Evolutionary conservation across 2,113 vertebrate species (phyloP).

Genomic region (Eulemur rufifrons): DNA sequence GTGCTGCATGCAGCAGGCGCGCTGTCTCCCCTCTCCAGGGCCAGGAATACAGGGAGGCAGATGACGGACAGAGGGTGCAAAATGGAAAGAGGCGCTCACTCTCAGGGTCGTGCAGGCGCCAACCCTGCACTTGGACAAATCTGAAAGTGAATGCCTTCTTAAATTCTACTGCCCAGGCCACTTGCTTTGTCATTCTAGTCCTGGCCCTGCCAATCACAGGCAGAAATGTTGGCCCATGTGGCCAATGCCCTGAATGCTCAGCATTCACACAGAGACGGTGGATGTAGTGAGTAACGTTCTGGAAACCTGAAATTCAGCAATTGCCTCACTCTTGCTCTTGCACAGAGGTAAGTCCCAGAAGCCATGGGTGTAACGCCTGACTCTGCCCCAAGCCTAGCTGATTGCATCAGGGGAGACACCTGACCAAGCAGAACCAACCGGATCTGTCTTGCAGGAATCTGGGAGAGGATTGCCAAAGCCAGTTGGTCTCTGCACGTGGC

Average conservation of each 20-base stretch:
- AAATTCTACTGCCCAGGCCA: neutral
- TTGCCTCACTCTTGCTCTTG: neutral
- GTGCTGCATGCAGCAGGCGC: rapidly evolving
- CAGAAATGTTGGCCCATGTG: neutral
- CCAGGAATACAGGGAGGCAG: neutral
- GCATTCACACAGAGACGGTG: neutral
- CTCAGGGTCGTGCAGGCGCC: rapidly evolving
- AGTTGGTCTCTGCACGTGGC: neutral
- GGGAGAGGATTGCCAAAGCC: neutral
- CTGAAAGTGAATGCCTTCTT: neutral
- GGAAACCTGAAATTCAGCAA: neutral
- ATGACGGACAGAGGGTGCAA: rapidly evolving
- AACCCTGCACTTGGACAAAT: neutral
- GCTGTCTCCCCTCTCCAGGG: neutral
- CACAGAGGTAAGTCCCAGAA: neutral
- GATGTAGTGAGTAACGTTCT: neutral
- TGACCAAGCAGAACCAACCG: neutral
- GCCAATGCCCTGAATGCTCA: neutral
- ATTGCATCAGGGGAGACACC: neutral
- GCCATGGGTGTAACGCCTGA: too few relatives aligned
- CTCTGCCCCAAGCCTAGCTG: neutral
- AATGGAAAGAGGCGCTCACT: neutral
- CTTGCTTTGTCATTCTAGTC: neutral
- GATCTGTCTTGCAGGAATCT: neutral
- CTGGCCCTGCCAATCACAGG: neutral